Conservation (phyloP, 2,888 invertebrate genomes). For the Caenorhabditis imperialis region DNA sequence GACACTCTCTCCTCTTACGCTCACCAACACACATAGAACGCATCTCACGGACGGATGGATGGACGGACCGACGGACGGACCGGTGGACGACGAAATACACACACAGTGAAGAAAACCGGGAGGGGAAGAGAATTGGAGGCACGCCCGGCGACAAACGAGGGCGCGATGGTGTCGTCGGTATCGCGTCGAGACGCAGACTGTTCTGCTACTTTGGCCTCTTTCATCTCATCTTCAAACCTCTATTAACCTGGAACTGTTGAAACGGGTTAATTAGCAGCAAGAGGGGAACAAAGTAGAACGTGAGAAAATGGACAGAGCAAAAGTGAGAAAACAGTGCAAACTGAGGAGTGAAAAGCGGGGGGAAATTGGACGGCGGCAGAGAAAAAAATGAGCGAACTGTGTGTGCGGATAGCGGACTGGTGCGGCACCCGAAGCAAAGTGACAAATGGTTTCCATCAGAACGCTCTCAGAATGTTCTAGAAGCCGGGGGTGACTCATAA, state of each 20-base stretch:
- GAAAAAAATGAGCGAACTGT: slow-evolving; percentile 29
- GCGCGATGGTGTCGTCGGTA: slow-evolving; percentile 32
- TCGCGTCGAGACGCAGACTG: slow-evolving; percentile 22
- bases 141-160: slow-evolving; percentile 33
- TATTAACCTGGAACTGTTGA: too few relatives aligned
- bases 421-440: slow-evolving; percentile 39
- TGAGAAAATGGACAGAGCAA: slow-evolving; percentile 2
- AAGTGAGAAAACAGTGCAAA: slow-evolving; percentile 45
- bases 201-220: too few relatives aligned
- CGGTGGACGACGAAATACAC: slow-evolving; percentile 2
- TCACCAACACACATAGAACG: slow-evolving; percentile 15
- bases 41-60: slow-evolving; percentile 50
- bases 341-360: slow-evolving; percentile 20
- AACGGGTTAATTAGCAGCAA: too few relatives aligned
- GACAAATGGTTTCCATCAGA: slow-evolving; percentile 18
- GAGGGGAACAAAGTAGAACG: too few relatives aligned
- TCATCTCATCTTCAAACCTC: too few relatives aligned
- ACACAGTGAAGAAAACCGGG: slow-evolving; percentile 6
- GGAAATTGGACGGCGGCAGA: slow-evolving; percentile 35
- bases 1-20: slow-evolving; percentile 36
- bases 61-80: slow-evolving; percentile 29
- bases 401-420: slow-evolving; percentile 21
- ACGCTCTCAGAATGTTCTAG: slow-evolving; percentile 16
- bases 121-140: slow-evolving; percentile 1
- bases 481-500: too few relatives aligned